Percentiles rank a stretch among this genome's conserved stretches.
Conservation (phyloP, 2,888 invertebrate species). For the Aspidapion aeneum region DNA sequence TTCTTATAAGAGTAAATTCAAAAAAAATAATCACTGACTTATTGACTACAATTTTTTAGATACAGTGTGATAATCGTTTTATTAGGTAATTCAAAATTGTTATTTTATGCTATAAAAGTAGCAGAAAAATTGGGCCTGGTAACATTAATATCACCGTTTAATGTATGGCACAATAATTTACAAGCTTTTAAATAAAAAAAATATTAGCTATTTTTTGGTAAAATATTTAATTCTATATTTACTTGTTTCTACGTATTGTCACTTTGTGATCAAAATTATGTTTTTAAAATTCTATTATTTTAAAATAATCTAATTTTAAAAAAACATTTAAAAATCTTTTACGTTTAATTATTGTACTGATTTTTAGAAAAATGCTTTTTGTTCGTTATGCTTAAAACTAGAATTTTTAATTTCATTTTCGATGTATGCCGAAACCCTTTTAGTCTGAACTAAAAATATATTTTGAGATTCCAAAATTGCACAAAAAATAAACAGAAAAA, state of each 20-base stretch:
- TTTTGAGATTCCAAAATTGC: constrained; percentile 3
- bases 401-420: constrained; percentile 1
- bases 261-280: neutral
- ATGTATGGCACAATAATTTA: neutral
- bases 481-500: constrained; percentile 8
- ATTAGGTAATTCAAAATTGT: too few relatives aligned
- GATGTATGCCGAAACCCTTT: constrained; percentile 1
- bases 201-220: neutral
- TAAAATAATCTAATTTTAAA: neutral
- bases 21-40: too few relatives aligned
- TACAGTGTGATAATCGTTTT: too few relatives aligned
- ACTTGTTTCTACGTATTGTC: neutral
- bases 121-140: too few relatives aligned
- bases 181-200: neutral
- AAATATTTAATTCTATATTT: neutral
- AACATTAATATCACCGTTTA: neutral
- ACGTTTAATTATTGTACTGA: constrained; percentile 45
- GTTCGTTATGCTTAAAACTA: neutral
- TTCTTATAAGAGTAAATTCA: too few relatives aligned
- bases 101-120: too few relatives aligned
- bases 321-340: constrained; percentile 22
- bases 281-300: constrained; percentile 14
- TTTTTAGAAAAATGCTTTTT: constrained; percentile 41
- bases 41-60: too few relatives aligned
- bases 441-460: neutral